phyloP scores from a whole-genome alignment of 2,113 vertebrate species.

The Polypterus senegalus region DNA sequence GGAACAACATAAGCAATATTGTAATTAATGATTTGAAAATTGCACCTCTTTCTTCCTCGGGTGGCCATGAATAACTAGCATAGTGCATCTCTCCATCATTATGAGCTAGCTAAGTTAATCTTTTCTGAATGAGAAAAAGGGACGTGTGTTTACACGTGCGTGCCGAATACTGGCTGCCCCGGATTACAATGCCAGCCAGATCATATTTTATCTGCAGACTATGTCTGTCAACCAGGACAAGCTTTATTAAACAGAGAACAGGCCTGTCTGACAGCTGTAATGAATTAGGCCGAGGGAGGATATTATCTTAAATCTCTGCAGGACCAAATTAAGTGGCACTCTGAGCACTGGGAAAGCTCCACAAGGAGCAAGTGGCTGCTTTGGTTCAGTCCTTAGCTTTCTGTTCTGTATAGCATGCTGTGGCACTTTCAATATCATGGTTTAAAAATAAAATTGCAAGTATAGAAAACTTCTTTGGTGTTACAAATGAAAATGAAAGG shows the following conservation, averaged over 20 bases:
- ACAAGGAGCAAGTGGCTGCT: too few relatives aligned
- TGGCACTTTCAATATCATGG: too few relatives aligned
- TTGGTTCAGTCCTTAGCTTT: too few relatives aligned
- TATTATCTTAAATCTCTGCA: background rate
- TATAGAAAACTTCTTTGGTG: too few relatives aligned
- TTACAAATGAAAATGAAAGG: too few relatives aligned
- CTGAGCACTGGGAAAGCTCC: too few relatives aligned
- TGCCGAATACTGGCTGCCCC: background rate
- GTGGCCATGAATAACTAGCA: too few relatives aligned
- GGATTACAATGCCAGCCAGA: background rate
- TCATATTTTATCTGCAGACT: conserved; percentile 6
- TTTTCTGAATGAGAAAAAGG: background rate
- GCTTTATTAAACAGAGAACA: conserved; percentile 9
- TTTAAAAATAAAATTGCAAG: too few relatives aligned
- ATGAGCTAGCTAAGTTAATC: background rate
- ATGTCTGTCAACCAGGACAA: background rate
- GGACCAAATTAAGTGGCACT: background rate
- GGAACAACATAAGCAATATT: too few relatives aligned
- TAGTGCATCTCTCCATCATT: background rate
- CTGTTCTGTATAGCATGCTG: too few relatives aligned
- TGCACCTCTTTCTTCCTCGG: too few relatives aligned
- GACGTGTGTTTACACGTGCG: background rate
- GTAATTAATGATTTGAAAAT: too few relatives aligned
- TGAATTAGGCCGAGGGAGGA: conserved; percentile 5
- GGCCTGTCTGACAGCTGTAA: conserved; percentile 2